phyloP scores from a whole-genome alignment of 2,113 vertebrate genomes.

The Thryonomys swinderianus region DNA sequence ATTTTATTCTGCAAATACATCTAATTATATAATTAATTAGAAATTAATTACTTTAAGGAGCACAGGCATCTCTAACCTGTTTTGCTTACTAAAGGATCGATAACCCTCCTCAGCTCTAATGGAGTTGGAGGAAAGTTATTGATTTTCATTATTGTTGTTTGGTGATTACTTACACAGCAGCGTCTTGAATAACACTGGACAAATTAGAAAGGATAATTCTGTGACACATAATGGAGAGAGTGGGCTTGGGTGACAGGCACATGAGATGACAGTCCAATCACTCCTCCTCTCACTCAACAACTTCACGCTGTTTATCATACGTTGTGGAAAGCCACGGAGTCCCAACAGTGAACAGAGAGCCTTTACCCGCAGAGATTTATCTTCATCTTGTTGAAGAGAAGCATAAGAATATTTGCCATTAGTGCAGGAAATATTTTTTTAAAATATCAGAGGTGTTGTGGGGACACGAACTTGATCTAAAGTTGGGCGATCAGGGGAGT shows the following conservation, averaged over 20 bases:
- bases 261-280: not conserved
- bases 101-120: slow-evolving; percentile 47
- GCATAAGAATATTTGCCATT: slow-evolving; percentile 2
- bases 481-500: not conserved
- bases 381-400: slow-evolving; percentile 20
- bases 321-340: not conserved
- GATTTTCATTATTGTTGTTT: slow-evolving; percentile 63
- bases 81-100: slow-evolving; percentile 35
- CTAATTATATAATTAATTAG: slow-evolving; percentile 55
- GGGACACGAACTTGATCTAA: not conserved
- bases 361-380: slow-evolving; percentile 15
- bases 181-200: slow-evolving; percentile 36
- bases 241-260: slow-evolving; percentile 5
- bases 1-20: slow-evolving; percentile 28
- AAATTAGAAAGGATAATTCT: slow-evolving; percentile 56
- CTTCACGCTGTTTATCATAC: not conserved
- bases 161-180: slow-evolving; percentile 52
- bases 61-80: not conserved
- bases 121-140: slow-evolving; percentile 40
- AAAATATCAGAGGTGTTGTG: not conserved
- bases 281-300: not conserved
- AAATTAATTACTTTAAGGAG: slow-evolving; percentile 60
- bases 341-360: not conserved
- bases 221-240: not conserved
- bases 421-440: not conserved